Conservation (phyloP, 2,113 vertebrate species). For the Chionomys nivalis region DNA sequence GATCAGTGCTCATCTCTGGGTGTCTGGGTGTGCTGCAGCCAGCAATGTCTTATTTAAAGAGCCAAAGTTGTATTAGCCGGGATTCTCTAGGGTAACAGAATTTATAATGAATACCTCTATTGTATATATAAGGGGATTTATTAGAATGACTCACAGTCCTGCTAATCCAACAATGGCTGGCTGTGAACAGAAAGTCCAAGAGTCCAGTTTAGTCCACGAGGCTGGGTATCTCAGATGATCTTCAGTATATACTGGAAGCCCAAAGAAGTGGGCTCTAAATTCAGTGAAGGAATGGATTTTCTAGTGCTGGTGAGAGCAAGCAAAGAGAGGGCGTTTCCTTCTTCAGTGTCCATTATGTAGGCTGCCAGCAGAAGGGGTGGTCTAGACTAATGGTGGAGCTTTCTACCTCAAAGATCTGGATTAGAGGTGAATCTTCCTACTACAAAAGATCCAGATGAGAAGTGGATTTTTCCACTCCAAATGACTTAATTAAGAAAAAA, state of each 20-base stretch:
- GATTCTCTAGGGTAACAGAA: neutral
- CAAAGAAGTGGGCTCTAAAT: neutral
- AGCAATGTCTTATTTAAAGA: neutral
- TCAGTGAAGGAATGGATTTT: neutral
- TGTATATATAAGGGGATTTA: neutral
- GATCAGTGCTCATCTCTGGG: too few relatives aligned
- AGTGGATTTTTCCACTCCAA: neutral
- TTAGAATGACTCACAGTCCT: neutral
- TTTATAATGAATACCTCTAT: neutral
- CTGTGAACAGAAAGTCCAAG: neutral
- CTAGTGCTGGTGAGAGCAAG: neutral
- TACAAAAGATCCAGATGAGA: neutral
- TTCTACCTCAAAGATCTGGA: neutral
- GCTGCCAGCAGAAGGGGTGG: neutral
- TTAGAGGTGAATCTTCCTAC: neutral
- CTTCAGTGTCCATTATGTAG: neutral
- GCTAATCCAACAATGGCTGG: neutral
- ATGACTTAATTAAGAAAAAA: neutral
- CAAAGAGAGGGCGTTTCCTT: neutral
- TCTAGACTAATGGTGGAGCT: neutral
- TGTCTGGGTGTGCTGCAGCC: accelerated
- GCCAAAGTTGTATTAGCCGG: neutral
- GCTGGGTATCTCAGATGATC: neutral
- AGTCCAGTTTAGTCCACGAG: neutral
- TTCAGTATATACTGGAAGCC: neutral